Evolutionary conservation across 2,113 vertebrate species (phyloP).

Genomic region (Rhea americana): DNA sequence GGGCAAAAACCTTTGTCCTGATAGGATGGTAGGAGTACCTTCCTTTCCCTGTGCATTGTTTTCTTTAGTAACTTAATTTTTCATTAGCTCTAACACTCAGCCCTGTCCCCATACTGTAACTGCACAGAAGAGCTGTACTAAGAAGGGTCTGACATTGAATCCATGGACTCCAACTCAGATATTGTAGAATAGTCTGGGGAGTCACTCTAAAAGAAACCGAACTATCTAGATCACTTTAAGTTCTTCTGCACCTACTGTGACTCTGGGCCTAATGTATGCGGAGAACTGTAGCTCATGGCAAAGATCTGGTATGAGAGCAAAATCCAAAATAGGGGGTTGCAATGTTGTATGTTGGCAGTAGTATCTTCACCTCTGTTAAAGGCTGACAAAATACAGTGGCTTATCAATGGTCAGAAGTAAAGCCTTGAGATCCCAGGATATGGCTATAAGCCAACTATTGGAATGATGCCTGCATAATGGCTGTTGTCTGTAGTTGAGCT

Average conservation of each 20-base stretch:
- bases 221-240: not conserved
- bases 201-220: not conserved
- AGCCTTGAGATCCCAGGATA: not conserved
- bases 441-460: not conserved
- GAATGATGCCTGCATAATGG: not conserved
- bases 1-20: not conserved
- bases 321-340: not conserved
- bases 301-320: fast-evolving
- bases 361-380: not conserved
- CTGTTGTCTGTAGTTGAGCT: not conserved
- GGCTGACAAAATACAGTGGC: not conserved
- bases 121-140: not conserved
- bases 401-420: not conserved
- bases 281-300: not conserved
- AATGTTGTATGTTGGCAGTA: not conserved
- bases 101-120: not conserved
- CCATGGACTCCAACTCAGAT: fast-evolving
- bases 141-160: not conserved
- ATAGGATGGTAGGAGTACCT: not conserved
- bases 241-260: not conserved
- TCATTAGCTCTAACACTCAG: not conserved
- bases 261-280: not conserved
- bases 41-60: not conserved
- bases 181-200: fast-evolving
- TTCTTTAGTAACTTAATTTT: not conserved